Evolutionary conservation across 2,888 invertebrate species (phyloP), one percentile per base, ranked within the genome.

Genomic region (Vannuccia rotundouncinata): DNA sequence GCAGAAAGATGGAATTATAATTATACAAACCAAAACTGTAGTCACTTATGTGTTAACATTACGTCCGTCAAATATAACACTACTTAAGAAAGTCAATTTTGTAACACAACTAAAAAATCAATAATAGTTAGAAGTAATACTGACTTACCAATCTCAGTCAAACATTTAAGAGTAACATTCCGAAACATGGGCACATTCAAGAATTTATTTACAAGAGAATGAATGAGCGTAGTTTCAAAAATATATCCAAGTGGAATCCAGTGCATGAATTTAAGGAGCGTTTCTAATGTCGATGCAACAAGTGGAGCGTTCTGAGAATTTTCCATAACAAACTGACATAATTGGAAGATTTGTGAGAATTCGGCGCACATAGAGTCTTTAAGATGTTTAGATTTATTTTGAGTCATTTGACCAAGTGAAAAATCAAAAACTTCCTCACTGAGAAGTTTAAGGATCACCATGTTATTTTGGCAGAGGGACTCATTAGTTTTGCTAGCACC

Each of bases 191-290:
- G 97, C 81, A 98, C 96, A 89, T 94, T 94, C 83, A 99, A 91
- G 90, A 99, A 99, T 91, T 96, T 98, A 88, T 92, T 93, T 86
- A 95, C 94, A 80, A 99, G 91, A 79, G 95, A 95, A 85, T 92
- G 92, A 85, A 98, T 95, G 80, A 99, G 90, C 88, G 95, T 94
- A 84, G 99, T 99, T 90, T 99, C 98, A 90, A 99, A 99, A 87
- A 99, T 98, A 88, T 99, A 99, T 13, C 99, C 99, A 82, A 99
- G 91, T n/a, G 99, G 99, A 86, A 99, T 98, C 99, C 99, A 99
- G 88, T 97, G 98, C 66, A 99, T 91, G 90, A 99, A 99, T 87
- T 95, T 91, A 84, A 99, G 90, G 80, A 99, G 90, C 0, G 99
- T 99, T 87, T 98, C 95, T 83, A 99, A 90, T 0, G 98, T 99